Conservation (phyloP, 2,888 invertebrate genomes). For the Cataglyphis cursor region DNA sequence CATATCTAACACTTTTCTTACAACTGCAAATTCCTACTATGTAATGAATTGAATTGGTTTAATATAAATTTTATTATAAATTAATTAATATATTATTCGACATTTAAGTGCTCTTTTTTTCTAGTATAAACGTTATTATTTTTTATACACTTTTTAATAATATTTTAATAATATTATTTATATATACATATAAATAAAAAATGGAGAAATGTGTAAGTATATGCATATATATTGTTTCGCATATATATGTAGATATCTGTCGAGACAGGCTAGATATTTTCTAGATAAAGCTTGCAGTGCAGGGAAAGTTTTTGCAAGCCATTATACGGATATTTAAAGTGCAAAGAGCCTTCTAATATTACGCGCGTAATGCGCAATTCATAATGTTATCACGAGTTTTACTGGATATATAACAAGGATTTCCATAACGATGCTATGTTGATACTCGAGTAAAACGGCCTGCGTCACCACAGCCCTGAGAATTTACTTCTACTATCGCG, state of each 20-base stretch:
- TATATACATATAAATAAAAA: background rate
- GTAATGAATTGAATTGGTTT: background rate
- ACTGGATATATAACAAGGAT: slow-evolving; percentile 75
- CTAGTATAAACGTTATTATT: background rate
- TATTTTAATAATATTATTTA: too few relatives aligned
- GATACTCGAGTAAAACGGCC: slow-evolving; percentile 68
- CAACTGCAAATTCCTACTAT: background rate
- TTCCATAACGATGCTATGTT: slow-evolving; percentile 71
- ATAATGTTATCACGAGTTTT: slow-evolving; percentile 73
- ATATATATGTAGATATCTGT: background rate
- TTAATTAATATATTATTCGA: background rate
- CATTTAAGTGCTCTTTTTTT: background rate
- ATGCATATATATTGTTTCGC: too few relatives aligned
- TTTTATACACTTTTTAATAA: background rate
- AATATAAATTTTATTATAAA: background rate
- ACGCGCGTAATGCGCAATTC: slow-evolving; percentile 69
- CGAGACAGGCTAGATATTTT: slow-evolving; percentile 22
- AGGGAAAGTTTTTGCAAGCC: slow-evolving; percentile 32
- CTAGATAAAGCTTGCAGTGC: slow-evolving; percentile 20
- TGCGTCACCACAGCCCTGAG: slow-evolving; percentile 69
- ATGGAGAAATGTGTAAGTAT: background rate
- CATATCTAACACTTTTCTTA: background rate
- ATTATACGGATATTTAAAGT: slow-evolving; percentile 53
- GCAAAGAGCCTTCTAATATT: slow-evolving; percentile 53
- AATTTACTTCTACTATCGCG: slow-evolving; percentile 73